Conservation (phyloP, 2,113 vertebrate genomes). For the Chroicocephalus ridibundus region DNA sequence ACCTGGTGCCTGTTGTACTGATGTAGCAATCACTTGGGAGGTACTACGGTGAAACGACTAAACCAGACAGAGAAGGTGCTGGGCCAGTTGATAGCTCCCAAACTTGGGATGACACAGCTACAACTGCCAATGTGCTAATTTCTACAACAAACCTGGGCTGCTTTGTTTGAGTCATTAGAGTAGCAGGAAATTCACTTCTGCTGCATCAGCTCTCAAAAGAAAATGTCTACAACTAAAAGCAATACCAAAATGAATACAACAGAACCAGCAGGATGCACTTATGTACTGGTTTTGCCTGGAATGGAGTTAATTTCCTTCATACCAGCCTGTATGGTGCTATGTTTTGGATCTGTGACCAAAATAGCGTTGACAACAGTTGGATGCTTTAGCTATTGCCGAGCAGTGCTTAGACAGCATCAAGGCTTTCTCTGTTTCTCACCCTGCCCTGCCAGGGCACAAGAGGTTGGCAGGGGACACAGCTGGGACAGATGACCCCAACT, state of each 20-base stretch:
- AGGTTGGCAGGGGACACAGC: neutral
- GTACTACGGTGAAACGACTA: neutral
- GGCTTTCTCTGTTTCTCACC: neutral
- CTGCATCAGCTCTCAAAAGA: neutral
- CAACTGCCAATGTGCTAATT: neutral
- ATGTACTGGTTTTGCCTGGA: neutral
- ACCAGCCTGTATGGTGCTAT: neutral
- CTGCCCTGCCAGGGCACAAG: neutral
- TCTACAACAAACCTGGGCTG: neutral
- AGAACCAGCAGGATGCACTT: neutral
- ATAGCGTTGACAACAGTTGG: neutral
- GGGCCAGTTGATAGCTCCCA: neutral
- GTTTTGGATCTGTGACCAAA: neutral
- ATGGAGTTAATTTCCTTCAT: neutral
- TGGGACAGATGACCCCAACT: neutral
- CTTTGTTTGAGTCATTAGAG: neutral
- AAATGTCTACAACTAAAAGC: neutral
- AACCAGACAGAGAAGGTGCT: neutral
- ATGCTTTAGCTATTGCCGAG: neutral
- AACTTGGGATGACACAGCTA: neutral
- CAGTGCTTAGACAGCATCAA: neutral
- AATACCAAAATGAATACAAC: neutral
- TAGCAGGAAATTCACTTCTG: neutral
- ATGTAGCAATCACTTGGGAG: neutral
- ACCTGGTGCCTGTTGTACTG: neutral